These are phyloP conservation scores for Parambassis ranga DNA, from an alignment of 2,797 vertebrate species.

Conservation along the genomic window DNA sequence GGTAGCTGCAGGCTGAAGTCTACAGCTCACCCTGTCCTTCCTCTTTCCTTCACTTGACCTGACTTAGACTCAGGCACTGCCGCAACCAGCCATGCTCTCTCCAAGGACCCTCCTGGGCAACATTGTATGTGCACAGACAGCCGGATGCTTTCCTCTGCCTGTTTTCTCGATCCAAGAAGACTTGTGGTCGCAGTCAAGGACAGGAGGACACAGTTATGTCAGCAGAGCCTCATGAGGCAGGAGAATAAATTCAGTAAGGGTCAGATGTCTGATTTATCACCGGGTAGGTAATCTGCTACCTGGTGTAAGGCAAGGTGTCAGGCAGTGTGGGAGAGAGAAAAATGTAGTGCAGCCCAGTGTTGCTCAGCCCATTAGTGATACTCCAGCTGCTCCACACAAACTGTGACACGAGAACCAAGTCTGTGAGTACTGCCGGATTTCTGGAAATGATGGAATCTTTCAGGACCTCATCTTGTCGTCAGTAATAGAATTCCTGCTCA, in stretches of 20 bases:
- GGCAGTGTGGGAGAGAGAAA: conserved; percentile 14
- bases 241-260: not conserved
- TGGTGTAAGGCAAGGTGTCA: conserved; percentile 16
- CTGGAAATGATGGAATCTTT: not conserved
- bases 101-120: not conserved
- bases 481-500: not conserved
- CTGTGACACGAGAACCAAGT: not conserved
- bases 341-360: conserved; percentile 3
- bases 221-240: not conserved
- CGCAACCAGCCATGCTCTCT: conserved; percentile 1
- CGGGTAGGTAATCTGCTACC: conserved; percentile 30
- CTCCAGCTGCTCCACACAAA: conserved; percentile 8
- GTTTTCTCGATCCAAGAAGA: conserved; percentile 22
- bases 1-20: conserved; percentile 10
- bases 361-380: conserved; percentile 47
- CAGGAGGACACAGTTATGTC: conserved; percentile 28
- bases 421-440: not conserved
- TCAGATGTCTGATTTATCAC: conserved; percentile 28
- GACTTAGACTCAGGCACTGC: conserved; percentile 3
- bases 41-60: conserved; percentile 18
- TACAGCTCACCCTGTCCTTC: conserved; percentile 27
- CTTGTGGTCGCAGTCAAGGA: conserved; percentile 45
- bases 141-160: not conserved
- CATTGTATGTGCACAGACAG: not conserved
- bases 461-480: conserved; percentile 10